Base-by-base conservation (phyloP, 2,888 invertebrate genomes). In the Ormyrus rosae region DNA sequence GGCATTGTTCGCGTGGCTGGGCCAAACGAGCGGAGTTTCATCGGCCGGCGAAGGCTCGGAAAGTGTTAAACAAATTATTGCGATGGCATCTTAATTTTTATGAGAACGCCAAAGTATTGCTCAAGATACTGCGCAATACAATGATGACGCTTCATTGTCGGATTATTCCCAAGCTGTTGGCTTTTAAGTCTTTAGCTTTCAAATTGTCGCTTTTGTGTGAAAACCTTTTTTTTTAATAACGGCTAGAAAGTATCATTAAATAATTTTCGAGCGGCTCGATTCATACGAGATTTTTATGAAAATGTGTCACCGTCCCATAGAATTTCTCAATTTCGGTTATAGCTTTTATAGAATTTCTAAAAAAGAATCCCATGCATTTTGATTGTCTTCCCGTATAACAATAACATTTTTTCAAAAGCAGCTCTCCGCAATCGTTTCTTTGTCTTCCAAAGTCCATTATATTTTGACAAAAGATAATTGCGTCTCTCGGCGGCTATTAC, bases 201-300 rank as follows among this genome's bases (percentile, higher is more conserved):
- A 34, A 34, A 34, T 34, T 34, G 34, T 34, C 34, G 34, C 34
- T 34, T 34, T 34, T 34, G 34, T 34, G 4, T 34, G 34, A 34
- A 34, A 34, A 34, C 19, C 13, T 13, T 34, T 2, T 34, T 34
- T 34, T 34, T 34, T 34, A 34, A 48, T 65, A 0, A 6, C 48
- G 48, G 45, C 50, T 48, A 6, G 53, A 67, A 67, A 67, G 19
- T 10, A 9, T 67, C 53, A 53, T 67, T 67, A 67, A 67, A 69
- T 69, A 45, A 56, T 55, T 34, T 34, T 56, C 7, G 10, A 68
- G 56, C 34, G 45, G 68, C 19, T 19, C 67, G 34, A 9, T 13
- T 13, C n/a, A 34, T 4, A 4, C n/a, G 7, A 45, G 8, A 8
- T 19, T 13, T 65, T 51, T 53, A 34, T 4, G 34, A 34, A 34